These are phyloP conservation scores for Dolichotis patagonum DNA, from an alignment of 2,113 vertebrate species.

Conservation along the genomic window DNA sequence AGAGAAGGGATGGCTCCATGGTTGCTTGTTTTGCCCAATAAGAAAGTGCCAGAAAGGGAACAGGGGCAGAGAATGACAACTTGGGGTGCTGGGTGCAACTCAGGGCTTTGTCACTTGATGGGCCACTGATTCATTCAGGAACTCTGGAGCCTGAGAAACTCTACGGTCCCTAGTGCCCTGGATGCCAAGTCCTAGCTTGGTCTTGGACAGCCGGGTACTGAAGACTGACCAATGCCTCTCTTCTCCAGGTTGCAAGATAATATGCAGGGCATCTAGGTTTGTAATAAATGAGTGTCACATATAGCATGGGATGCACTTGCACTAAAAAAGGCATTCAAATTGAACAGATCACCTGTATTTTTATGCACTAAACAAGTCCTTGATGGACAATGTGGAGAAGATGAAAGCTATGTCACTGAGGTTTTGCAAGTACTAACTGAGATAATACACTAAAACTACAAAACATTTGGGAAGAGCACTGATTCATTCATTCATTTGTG, in stretches of 20 bases:
- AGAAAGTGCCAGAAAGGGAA: background rate
- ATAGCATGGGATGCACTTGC: background rate
- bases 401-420: background rate
- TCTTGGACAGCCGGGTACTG: too few species aligned
- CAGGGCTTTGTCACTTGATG: background rate
- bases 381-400: background rate
- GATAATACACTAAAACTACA: background rate
- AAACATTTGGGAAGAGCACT: background rate
- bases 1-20: background rate
- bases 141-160: background rate
- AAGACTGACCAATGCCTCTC: too few species aligned
- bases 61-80: background rate
- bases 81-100: background rate
- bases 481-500: background rate
- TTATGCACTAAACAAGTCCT: background rate
- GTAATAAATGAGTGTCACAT: background rate
- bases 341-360: background rate
- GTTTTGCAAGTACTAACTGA: background rate
- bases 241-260: background rate
- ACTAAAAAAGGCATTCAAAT: slow-evolving; percentile 20
- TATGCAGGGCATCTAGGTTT: background rate
- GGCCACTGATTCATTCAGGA: background rate
- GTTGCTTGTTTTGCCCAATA: background rate
- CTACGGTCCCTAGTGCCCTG: background rate
- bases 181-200: background rate